A percentile compares a stretch with the other conserved stretches of the same genome.
Conservation (phyloP, 2,888 invertebrate genomes). For the Psylliodes chrysocephalus region DNA sequence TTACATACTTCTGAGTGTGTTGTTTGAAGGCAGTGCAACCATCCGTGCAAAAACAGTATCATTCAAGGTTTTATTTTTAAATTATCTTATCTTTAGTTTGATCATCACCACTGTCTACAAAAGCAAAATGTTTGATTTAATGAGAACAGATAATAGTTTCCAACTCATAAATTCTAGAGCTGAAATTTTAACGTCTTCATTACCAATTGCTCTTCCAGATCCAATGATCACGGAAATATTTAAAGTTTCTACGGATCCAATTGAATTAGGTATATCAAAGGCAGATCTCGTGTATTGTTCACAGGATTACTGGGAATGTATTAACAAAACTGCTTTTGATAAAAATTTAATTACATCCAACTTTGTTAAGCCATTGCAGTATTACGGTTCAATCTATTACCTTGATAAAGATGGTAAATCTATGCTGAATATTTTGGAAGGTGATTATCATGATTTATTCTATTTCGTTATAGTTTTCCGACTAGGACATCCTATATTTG, state of each 20-base stretch:
- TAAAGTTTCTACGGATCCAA: background rate
- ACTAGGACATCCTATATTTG: background rate
- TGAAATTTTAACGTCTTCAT: slow-evolving; percentile 10
- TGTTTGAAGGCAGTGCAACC: slow-evolving; percentile 5
- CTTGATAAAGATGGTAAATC: slow-evolving; percentile 28
- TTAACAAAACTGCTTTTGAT: slow-evolving; percentile 23
- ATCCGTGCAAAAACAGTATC: background rate
- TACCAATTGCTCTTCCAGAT: slow-evolving; percentile 15
- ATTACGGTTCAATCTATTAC: slow-evolving; percentile 16
- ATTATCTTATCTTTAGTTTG: slow-evolving; percentile 11
- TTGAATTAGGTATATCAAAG: background rate
- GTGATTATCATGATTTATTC: slow-evolving; percentile 1
- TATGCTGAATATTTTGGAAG: slow-evolving; percentile 9
- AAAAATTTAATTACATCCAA: slow-evolving; percentile 20
- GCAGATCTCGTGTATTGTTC: background rate
- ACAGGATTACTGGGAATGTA: slow-evolving; percentile 6
- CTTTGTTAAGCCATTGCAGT: slow-evolving; percentile 17
- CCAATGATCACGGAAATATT: background rate
- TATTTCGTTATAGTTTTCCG: slow-evolving; percentile 3
- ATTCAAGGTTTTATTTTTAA: slow-evolving; percentile 6
- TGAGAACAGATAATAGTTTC: slow-evolving; percentile 6
- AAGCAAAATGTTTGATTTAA: slow-evolving; percentile 28
- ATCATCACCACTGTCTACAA: slow-evolving; percentile 20
- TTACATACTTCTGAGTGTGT: background rate
- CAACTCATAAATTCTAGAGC: background rate